Evolutionary conservation across 2,797 vertebrate genomes (phyloP).

Genomic region (Meriones psammophilus): DNA sequence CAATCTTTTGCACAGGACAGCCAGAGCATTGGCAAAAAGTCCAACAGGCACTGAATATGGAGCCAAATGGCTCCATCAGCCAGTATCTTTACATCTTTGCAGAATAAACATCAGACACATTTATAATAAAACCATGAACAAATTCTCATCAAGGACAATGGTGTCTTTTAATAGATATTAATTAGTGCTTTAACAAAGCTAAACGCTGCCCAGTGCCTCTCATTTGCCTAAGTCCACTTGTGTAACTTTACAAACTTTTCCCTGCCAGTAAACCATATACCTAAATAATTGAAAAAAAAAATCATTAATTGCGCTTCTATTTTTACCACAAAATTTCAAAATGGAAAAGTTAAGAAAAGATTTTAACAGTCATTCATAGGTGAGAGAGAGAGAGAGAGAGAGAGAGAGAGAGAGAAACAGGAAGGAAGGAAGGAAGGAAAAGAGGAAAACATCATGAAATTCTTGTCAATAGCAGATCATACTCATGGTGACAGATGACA

Average conservation of each 20-base stretch:
- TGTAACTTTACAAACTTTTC: background rate
- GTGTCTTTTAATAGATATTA: background rate
- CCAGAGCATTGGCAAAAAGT: background rate
- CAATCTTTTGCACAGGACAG: background rate
- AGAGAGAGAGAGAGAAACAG: too few species aligned
- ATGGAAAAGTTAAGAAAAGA: background rate
- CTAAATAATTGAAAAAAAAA: background rate
- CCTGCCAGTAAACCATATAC: background rate
- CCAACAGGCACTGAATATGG: background rate
- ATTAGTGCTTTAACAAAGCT: background rate
- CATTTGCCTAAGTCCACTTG: background rate
- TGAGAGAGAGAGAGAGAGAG: too few species aligned
- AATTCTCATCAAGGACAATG: background rate
- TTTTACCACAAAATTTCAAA: background rate
- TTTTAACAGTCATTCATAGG: background rate
- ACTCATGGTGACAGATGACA: too few species aligned
- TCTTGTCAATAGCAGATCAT: background rate
- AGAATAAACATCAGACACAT: background rate
- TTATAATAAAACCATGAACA: background rate
- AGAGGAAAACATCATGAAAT: background rate
- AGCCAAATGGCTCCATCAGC: background rate
- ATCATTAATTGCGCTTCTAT: background rate
- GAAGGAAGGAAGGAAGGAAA: too few species aligned
- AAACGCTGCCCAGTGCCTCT: background rate
- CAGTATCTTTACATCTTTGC: background rate